Evolutionary conservation across 2,888 invertebrate species (phyloP).

Genomic region (Macropis europaea): DNA sequence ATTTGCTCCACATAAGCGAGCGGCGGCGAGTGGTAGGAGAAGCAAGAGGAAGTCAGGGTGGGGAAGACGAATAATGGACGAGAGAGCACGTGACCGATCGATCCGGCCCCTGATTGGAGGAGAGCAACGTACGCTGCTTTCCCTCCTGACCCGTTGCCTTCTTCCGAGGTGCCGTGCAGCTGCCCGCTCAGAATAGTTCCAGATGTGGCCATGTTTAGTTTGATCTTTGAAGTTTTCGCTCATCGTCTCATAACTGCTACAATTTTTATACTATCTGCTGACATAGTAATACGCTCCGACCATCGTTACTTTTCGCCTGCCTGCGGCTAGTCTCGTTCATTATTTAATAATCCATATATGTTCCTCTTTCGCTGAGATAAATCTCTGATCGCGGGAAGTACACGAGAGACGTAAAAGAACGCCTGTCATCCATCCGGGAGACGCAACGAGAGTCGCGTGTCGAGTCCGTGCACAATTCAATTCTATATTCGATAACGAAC

Average conservation of each 20-base stretch:
- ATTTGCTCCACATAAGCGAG: conserved; percentile 48
- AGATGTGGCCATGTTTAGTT: conserved; percentile 80
- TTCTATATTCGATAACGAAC: conserved; percentile 15
- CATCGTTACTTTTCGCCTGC: conserved; percentile 71
- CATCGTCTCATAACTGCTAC: conserved; percentile 66
- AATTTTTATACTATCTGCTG: conserved; percentile 66
- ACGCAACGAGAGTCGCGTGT: conserved; percentile 41
- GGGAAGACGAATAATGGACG: conserved; percentile 41
- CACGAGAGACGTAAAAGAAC: conserved; percentile 50
- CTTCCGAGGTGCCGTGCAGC: conserved; percentile 60
- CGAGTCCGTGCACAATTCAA: conserved; percentile 41
- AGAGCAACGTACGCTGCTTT: conserved; percentile 44
- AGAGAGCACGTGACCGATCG: conserved; percentile 60
- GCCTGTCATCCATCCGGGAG: conserved; percentile 48
- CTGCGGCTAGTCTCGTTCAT: conserved; percentile 63
- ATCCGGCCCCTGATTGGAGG: conserved; percentile 58
- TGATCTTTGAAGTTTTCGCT: conserved; percentile 78
- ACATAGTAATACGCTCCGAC: conserved; percentile 67
- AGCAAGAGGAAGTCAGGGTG: conserved; percentile 30
- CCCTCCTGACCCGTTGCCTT: conserved; percentile 53
- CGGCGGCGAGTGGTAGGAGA: conserved; percentile 3
- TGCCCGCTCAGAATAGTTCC: conserved; percentile 78
- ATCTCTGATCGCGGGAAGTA: conserved; percentile 53
- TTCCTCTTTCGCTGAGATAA: conserved; percentile 55
- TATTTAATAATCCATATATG: conserved; percentile 54